Evolutionary conservation across 2,888 invertebrate genomes (phyloP), one percentile per base, ranked within the genome.

Genomic region (Leptinotarsa juncta): DNA sequence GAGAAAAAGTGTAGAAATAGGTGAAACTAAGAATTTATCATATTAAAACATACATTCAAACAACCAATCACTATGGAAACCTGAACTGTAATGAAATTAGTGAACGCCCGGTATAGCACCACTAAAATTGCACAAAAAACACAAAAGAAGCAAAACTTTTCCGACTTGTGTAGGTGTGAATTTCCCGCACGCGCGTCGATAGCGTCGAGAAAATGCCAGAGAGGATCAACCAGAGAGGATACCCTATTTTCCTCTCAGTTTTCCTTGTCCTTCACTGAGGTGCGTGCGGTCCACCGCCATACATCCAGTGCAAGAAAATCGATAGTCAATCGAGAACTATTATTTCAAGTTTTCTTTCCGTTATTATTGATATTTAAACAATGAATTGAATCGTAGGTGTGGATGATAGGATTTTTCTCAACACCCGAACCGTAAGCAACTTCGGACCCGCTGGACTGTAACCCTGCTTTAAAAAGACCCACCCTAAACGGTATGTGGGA

Each of bases 111-210:
- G 10, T 51, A 14, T 51, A 51, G 16, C 26, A 23, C 20, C 15
- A 57, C 57, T 57, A 23, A 57, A 20, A 57, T 57, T 14, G 23
- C 23, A 57, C 57, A 57, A 23, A 57, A 51, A 57, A 57, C 12
- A 23, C 15, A 23, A 23, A 57, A 57, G 57, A 20, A 23, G 57
- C 20, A 15, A 57, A 57, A 57, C 23, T 23, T 57, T 57, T 57
- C 57, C 57, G 57, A 57, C 16, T 65, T 71, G 74, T 68, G 78
- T 78, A 78, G 78, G 78, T 76, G 78, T 78, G 70, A 70, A 71
- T 67, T 67, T 49, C 26, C 67, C 74, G 76, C 78, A 69, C 49
- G 69, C 57, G 69, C 57, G 7, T 18, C 69, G 26, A 20, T 26
- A 49, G 12, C 48, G 48, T 15, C 57, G 26, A 57, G 60, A 69